A percentile compares a stretch with the other conserved stretches of the same genome.
Conservation (phyloP, 2,888 invertebrate genomes). For the Hypselothyrea guttata region DNA sequence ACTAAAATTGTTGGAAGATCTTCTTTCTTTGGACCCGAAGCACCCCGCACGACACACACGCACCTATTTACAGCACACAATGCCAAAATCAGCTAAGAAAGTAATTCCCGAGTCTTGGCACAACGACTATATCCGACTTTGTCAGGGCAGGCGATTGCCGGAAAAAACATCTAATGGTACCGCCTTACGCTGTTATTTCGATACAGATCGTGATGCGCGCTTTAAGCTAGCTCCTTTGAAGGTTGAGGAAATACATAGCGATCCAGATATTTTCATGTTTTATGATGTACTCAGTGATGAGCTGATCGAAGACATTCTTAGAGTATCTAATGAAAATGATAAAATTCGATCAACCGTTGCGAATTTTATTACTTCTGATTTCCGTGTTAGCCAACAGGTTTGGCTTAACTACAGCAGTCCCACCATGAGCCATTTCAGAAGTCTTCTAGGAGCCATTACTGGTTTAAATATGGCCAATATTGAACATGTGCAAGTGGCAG, state of each 20-base stretch:
- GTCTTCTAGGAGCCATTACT: constrained; percentile 86
- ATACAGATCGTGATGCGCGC: constrained; percentile 84
- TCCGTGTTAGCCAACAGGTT: constrained; percentile 66
- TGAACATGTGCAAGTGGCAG: constrained; percentile 97
- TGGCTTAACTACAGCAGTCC: constrained; percentile 53
- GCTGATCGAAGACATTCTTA: constrained; percentile 87
- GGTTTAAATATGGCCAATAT: constrained; percentile 92
- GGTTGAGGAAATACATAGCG: constrained; percentile 88
- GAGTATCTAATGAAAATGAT: constrained; percentile 6
- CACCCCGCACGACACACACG: constrained; percentile 30
- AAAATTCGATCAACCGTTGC: constrained; percentile 47
- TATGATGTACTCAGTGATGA: constrained; percentile 91
- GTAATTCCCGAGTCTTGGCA: not conserved
- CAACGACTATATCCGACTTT: constrained; percentile 52
- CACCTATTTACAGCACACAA: constrained; percentile 28
- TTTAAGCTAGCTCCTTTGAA: constrained; percentile 90
- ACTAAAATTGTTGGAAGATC: constrained; percentile 25
- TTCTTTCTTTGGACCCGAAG: constrained; percentile 31
- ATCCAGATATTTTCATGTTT: constrained; percentile 92
- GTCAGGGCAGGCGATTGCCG: constrained; percentile 51
- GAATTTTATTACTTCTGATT: constrained; percentile 27
- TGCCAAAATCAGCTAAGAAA: not conserved
- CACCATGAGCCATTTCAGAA: constrained; percentile 27
- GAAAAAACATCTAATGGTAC: not conserved
- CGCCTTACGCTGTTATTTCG: constrained; percentile 47